These are phyloP conservation scores for Ameiurus melas DNA, from an alignment of 2,113 vertebrate species.

Conservation along the genomic window DNA sequence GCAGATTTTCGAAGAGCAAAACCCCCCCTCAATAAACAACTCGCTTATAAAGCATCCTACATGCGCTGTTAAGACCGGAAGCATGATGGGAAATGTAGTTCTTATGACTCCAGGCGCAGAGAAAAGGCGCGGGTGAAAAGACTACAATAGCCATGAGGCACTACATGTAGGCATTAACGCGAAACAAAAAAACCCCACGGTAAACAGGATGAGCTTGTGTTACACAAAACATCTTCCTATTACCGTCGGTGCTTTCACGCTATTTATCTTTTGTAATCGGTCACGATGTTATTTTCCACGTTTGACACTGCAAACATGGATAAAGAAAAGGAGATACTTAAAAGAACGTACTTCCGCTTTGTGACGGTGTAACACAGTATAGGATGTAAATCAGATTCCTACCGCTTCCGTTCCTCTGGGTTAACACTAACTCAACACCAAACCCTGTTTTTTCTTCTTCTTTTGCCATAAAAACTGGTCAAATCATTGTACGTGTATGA, in stretches of 20 bases:
- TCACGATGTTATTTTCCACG: no score
- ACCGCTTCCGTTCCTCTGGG: neutral
- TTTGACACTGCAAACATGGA: neutral
- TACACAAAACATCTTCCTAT: neutral
- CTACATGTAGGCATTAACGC: neutral
- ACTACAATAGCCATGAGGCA: conserved; percentile 53
- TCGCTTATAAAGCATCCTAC: conserved; percentile 60
- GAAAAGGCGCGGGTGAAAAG: neutral
- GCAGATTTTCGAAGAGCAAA: conserved; percentile 50
- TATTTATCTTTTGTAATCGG: neutral
- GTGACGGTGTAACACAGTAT: neutral
- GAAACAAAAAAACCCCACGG: neutral
- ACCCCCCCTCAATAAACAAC: conserved; percentile 48
- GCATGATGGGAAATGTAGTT: conserved; percentile 60
- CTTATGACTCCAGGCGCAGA: neutral
- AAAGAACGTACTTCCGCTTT: neutral
- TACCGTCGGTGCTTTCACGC: neutral
- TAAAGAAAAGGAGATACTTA: neutral
- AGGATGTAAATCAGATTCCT: neutral
- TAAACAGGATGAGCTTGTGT: conserved; percentile 17
- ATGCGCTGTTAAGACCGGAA: neutral
- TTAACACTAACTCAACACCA: neutral
- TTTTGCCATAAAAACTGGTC: neutral
- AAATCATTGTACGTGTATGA: neutral
- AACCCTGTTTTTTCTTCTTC: no score